These are phyloP conservation scores for Benthosema pterotum DNA, from an alignment of 2,797 vertebrate genomes.

Conservation along the genomic window DNA sequence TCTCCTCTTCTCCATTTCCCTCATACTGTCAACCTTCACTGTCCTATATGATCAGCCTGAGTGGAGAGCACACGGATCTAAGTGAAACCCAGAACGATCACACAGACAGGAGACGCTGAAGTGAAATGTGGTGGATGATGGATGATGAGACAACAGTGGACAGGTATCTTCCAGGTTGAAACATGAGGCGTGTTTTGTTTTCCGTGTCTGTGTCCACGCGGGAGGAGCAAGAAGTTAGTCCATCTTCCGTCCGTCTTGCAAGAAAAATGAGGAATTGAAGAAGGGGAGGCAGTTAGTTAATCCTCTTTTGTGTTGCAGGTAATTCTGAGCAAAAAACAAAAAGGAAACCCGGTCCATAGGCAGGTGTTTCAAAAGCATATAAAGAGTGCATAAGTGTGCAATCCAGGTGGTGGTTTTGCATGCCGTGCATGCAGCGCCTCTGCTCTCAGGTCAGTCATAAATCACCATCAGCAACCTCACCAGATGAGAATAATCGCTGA, in stretches of 20 bases:
- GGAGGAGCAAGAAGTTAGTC: slow-evolving; percentile 58
- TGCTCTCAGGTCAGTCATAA: slow-evolving; percentile 68
- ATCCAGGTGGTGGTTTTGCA: slow-evolving; percentile 64
- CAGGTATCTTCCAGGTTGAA: slow-evolving; percentile 5
- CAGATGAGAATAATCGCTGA: slow-evolving; percentile 60
- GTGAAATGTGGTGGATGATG: slow-evolving; percentile 4
- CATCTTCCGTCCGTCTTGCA: slow-evolving; percentile 39
- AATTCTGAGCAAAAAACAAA: slow-evolving; percentile 19
- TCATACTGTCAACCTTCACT: slow-evolving; percentile 19
- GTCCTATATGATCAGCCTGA: neutral
- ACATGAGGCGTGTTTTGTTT: neutral
- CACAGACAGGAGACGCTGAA: neutral
- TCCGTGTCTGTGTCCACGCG: slow-evolving; percentile 16
- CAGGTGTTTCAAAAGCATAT: slow-evolving; percentile 31
- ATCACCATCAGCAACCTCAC: slow-evolving; percentile 64
- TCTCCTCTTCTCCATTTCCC: slow-evolving; percentile 11
- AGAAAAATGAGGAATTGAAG: slow-evolving; percentile 16
- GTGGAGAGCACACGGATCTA: neutral
- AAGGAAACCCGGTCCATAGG: slow-evolving; percentile 42
- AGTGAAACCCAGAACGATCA: neutral
- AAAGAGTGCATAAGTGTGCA: slow-evolving; percentile 31
- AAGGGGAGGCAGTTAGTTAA: slow-evolving; percentile 35
- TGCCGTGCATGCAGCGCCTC: slow-evolving; percentile 42
- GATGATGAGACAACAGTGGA: neutral
- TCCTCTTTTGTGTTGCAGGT: slow-evolving; percentile 58